A percentile compares a stretch with the other conserved stretches of the same genome.
Evolutionary conservation across 2,113 vertebrate species (phyloP).

Genomic region (Scomber scombrus): DNA sequence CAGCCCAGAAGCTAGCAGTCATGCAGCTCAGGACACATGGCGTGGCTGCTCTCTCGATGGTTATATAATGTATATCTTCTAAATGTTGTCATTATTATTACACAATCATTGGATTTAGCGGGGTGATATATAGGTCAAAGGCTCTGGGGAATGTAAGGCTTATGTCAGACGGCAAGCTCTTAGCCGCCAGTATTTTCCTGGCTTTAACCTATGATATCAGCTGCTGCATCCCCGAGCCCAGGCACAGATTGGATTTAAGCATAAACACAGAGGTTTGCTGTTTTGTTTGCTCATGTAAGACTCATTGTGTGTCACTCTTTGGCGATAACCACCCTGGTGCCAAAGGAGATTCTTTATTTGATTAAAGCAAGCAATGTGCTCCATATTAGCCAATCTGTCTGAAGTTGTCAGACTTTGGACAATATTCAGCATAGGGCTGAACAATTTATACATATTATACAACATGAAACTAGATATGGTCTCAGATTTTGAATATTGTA

Average conservation of each 20-base stretch:
- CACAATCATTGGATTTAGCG: constrained; percentile 63
- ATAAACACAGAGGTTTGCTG: constrained; percentile 33
- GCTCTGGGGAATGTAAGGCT: constrained; percentile 23
- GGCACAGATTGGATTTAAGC: constrained; percentile 25
- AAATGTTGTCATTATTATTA: constrained; percentile 72
- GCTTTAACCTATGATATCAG: constrained; percentile 46
- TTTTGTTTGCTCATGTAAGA: constrained; percentile 23
- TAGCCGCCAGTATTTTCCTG: constrained; percentile 21
- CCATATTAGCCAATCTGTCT: constrained; percentile 16
- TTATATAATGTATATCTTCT: constrained; percentile 67
- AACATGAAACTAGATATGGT: too few species aligned
- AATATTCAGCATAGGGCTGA: not conserved
- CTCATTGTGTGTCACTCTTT: constrained; percentile 6
- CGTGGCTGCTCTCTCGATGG: not conserved
- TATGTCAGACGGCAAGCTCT: constrained; percentile 39
- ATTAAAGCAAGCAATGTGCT: constrained; percentile 17
- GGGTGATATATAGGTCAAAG: constrained; percentile 61
- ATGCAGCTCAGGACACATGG: constrained; percentile 8
- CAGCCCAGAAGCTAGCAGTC: constrained; percentile 18
- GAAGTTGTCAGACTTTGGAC: constrained; percentile 15
- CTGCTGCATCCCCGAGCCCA: not conserved
- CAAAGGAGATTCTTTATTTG: constrained; percentile 24
- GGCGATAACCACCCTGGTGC: not conserved
- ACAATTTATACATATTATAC: too few species aligned
- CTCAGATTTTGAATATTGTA: too few species aligned